Conservation (phyloP, 1,140 invertebrate genomes). For the Cotesia chilonis region DNA sequence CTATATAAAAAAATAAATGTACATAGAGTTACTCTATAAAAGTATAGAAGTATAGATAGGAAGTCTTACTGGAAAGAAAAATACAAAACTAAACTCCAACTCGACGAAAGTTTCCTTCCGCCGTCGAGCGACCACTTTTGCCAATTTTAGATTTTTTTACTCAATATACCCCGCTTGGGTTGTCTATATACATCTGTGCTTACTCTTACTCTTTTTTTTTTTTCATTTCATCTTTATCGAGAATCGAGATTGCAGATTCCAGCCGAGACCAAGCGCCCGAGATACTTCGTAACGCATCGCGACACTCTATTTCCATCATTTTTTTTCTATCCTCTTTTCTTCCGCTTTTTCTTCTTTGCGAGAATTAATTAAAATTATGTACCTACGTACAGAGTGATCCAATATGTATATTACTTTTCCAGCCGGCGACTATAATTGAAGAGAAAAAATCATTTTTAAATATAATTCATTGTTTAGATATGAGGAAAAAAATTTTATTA, state of each 20-base stretch:
- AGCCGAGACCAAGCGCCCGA: background rate
- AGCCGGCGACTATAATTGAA: too few species aligned
- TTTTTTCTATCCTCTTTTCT: conserved; percentile 15
- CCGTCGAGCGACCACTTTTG: too few species aligned
- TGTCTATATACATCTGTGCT: background rate
- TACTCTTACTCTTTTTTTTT: background rate
- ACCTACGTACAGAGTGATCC: background rate
- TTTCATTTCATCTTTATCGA: conserved; percentile 26
- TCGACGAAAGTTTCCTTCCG: too few species aligned
- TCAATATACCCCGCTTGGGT: background rate
- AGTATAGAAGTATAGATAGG: too few species aligned
- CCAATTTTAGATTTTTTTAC: conserved; percentile 4
- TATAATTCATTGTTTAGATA: too few species aligned
- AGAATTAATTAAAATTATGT: conserved; percentile 26
- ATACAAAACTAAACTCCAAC: too few species aligned
- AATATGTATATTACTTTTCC: too few species aligned
- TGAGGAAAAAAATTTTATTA: too few species aligned
- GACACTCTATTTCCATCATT: conserved; percentile 34
- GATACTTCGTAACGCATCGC: conserved; percentile 11
- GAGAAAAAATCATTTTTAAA: too few species aligned
- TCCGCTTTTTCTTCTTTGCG: background rate
- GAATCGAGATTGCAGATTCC: conserved; percentile 16
- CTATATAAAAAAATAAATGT: background rate
- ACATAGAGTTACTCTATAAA: too few species aligned
- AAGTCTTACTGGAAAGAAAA: too few species aligned